A percentile compares a stretch with the other conserved stretches of the same genome.
These are phyloP conservation scores for Plagiodera versicolora DNA, from an alignment of 2,888 invertebrate genomes.

Conservation along the genomic window DNA sequence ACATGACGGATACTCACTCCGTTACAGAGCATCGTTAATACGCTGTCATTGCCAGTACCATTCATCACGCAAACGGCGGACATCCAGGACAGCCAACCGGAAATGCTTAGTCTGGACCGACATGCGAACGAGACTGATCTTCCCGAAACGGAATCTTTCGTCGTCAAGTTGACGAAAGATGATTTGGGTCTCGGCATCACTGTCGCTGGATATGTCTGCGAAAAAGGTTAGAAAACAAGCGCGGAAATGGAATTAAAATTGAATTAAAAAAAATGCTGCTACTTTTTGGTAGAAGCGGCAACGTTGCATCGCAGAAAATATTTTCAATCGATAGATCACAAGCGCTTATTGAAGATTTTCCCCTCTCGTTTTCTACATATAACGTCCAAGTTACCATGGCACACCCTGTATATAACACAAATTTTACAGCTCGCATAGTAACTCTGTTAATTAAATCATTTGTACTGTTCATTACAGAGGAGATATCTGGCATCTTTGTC, in stretches of 20 bases:
- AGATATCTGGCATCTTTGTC: slow-evolving; percentile 98
- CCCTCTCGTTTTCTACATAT: too few species aligned
- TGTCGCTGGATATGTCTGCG: slow-evolving; percentile 96
- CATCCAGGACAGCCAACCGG: slow-evolving; percentile 38
- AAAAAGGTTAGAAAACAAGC: slow-evolving; percentile 68
- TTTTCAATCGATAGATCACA: too few species aligned
- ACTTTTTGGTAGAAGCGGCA: too few species aligned
- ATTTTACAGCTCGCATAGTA: too few species aligned
- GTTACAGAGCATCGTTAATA: slow-evolving; percentile 55
- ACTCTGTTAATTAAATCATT: neutral
- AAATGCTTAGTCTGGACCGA: slow-evolving; percentile 59
- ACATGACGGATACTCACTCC: neutral
- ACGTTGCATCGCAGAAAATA: too few species aligned
- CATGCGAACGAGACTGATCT: slow-evolving; percentile 63
- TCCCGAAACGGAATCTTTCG: slow-evolving; percentile 89
- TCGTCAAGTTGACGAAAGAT: slow-evolving; percentile 86
- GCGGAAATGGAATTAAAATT: too few species aligned
- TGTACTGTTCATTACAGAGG: slow-evolving; percentile 66
- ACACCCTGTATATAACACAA: too few species aligned
- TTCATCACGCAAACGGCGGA: slow-evolving; percentile 23
- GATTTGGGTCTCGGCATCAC: slow-evolving; percentile 88
- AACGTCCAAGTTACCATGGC: too few species aligned
- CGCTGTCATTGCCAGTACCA: slow-evolving; percentile 28
- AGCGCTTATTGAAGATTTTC: too few species aligned
- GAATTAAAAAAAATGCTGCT: too few species aligned